A percentile compares a stretch with the other conserved stretches of the same genome.
Conservation (phyloP, 1,140 invertebrate genomes). For the Sycobia sp. region DNA sequence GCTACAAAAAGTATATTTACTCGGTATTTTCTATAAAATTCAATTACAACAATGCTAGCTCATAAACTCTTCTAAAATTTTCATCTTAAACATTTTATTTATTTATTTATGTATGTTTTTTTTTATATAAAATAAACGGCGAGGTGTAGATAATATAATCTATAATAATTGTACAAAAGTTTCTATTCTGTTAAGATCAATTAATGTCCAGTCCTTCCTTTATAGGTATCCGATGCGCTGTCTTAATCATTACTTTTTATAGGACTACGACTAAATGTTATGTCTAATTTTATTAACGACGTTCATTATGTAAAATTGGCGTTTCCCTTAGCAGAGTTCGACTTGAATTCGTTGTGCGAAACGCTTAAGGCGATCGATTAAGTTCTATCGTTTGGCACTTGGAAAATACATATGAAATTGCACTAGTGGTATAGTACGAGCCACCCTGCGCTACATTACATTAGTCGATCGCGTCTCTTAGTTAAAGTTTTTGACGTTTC, state of each 20-base stretch:
- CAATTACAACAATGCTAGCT: slow-evolving; percentile 27
- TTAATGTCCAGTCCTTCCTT: slow-evolving; percentile 34
- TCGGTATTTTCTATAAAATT: slow-evolving; percentile 32
- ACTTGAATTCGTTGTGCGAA: slow-evolving; percentile 41
- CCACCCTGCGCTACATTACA: slow-evolving; percentile 36
- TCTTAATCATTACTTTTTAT: slow-evolving; percentile 34
- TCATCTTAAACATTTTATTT: slow-evolving; percentile 23
- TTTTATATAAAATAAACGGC: slow-evolving; percentile 26
- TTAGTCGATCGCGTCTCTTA: slow-evolving; percentile 34
- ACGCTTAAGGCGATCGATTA: slow-evolving; percentile 50
- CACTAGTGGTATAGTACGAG: slow-evolving; percentile 39
- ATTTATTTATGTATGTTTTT: no score
- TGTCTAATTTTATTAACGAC: slow-evolving; percentile 33
- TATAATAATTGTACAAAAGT: slow-evolving; percentile 30
- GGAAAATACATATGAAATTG: slow-evolving; percentile 53
- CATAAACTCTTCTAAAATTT: slow-evolving; percentile 28
- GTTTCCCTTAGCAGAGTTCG: slow-evolving; percentile 25
- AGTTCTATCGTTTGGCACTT: slow-evolving; percentile 60
- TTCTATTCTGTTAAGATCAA: slow-evolving; percentile 28
- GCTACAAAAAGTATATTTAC: slow-evolving; percentile 28
- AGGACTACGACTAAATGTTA: slow-evolving; percentile 26
- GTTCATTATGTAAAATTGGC: slow-evolving; percentile 34
- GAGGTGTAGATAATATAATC: slow-evolving; percentile 24
- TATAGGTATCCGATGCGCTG: slow-evolving; percentile 32
- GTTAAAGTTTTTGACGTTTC: slow-evolving; percentile 16